These are phyloP conservation scores for Hirtodrosophila duncani DNA, from an alignment of 2,888 invertebrate genomes.

Conservation along the genomic window DNA sequence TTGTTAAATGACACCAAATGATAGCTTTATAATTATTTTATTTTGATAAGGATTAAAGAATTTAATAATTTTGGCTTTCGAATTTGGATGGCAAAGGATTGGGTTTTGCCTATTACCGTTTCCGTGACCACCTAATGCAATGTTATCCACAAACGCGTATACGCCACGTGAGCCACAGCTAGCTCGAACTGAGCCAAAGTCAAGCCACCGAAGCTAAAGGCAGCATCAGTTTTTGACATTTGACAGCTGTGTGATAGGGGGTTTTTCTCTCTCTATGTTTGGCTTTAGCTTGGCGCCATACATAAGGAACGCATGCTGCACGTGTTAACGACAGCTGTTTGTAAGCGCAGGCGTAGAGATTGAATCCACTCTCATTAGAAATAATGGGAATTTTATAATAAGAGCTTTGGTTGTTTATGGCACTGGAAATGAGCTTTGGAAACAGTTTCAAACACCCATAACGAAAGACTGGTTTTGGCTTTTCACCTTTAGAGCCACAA, in stretches of 20 bases:
- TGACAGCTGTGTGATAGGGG: conserved; percentile 59
- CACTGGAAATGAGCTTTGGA: conserved; percentile 40
- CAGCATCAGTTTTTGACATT: conserved; percentile 60
- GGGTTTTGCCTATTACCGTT: no score
- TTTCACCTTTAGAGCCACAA: no score
- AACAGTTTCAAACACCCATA: conserved; percentile 32
- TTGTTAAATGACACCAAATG: no score
- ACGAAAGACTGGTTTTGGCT: no score
- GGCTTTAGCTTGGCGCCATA: conserved; percentile 53
- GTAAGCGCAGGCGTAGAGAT: conserved; percentile 29
- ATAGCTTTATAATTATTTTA: no score
- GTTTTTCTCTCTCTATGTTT: conserved; percentile 24
- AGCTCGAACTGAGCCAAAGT: conserved; percentile 63
- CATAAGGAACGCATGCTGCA: conserved; percentile 23
- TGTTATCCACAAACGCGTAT: no score
- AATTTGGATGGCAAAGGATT: no score
- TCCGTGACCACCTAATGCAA: no score
- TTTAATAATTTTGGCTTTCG: no score
- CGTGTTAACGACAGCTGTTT: conserved; percentile 58
- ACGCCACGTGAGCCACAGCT: no score
- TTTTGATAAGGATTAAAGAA: no score
- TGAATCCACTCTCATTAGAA: background rate
- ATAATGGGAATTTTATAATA: conserved; percentile 29
- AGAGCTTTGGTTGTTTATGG: conserved; percentile 23
- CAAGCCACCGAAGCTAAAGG: conserved; percentile 18